Conservation (phyloP, 2,888 invertebrate species). For the Cinara cedri region DNA sequence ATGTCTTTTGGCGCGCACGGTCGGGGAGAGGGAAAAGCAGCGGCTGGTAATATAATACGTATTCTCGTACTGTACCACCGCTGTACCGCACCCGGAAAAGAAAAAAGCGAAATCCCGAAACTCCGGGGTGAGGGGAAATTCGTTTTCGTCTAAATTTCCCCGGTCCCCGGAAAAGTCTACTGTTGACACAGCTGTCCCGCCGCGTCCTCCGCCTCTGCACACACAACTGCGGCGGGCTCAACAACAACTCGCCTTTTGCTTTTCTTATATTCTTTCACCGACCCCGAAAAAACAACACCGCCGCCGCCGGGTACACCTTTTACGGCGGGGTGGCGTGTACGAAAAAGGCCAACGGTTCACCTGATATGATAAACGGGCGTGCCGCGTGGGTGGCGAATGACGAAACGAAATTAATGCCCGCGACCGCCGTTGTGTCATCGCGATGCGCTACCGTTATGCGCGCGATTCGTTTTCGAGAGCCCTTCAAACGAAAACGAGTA, state of each 20-base stretch:
- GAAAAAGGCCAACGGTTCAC: slow-evolving; percentile 27
- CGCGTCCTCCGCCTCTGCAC: not conserved
- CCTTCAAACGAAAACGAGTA: not conserved
- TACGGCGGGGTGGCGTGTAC: not conserved
- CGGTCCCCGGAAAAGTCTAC: slow-evolving; percentile 33
- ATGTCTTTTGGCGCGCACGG: too few species aligned
- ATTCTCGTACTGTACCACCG: too few species aligned
- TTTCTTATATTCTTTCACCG: slow-evolving; percentile 11
- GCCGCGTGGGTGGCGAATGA: not conserved
- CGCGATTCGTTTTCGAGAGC: not conserved
- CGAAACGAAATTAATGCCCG: not conserved
- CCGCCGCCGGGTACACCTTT: slow-evolving; percentile 10
- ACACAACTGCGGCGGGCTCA: not conserved
- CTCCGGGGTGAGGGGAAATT: not conserved
- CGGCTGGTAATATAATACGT: too few species aligned
- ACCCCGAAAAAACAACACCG: slow-evolving; percentile 35
- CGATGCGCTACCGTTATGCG: not conserved
- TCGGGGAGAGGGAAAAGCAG: too few species aligned
- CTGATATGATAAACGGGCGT: not conserved
- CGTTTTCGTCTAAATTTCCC: slow-evolving; percentile 32
- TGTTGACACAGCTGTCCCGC: slow-evolving; percentile 52
- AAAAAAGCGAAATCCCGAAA: not conserved
- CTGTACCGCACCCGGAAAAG: too few species aligned
- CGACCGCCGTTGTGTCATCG: too few species aligned
- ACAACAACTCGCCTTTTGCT: not conserved